Conservation (phyloP, 2,888 invertebrate genomes). For the Polyommatus icarus region DNA sequence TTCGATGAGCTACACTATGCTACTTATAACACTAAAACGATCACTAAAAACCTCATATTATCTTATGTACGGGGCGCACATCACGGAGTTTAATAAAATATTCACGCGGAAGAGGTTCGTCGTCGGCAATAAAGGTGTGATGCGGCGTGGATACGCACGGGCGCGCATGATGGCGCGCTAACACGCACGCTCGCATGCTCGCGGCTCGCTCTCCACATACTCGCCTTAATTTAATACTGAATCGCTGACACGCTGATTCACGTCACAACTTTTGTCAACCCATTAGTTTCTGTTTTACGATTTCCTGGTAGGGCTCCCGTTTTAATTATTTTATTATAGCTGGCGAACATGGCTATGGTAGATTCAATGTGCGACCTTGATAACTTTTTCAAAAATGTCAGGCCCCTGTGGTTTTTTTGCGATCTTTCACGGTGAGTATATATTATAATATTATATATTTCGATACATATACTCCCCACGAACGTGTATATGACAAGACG, state of each 20-base stretch:
- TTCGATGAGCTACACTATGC: neutral
- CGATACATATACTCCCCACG: no score
- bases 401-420: no score
- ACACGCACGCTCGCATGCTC: slow-evolving; percentile 20
- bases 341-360: neutral
- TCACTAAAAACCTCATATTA: neutral
- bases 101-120: slow-evolving; percentile 13
- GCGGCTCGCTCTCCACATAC: neutral
- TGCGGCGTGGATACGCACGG: slow-evolving; percentile 5
- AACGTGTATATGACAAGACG: no score
- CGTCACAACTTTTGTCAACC: neutral
- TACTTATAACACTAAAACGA: neutral
- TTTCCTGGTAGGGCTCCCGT: neutral
- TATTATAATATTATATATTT: no score
- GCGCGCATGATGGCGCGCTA: neutral
- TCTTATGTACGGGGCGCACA: neutral
- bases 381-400: neutral
- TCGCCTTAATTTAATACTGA: slow-evolving; percentile 6
- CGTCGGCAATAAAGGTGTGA: slow-evolving; percentile 2
- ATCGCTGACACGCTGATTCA: neutral
- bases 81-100: slow-evolving; percentile 18
- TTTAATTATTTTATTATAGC: neutral
- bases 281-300: neutral
- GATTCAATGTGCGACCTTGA: neutral
- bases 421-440: no score